Percentiles rank a stretch among this genome's conserved stretches.
These are phyloP conservation scores for Pangasianodon hypophthalmus DNA, from an alignment of 2,113 vertebrate species.

Conservation along the genomic window DNA sequence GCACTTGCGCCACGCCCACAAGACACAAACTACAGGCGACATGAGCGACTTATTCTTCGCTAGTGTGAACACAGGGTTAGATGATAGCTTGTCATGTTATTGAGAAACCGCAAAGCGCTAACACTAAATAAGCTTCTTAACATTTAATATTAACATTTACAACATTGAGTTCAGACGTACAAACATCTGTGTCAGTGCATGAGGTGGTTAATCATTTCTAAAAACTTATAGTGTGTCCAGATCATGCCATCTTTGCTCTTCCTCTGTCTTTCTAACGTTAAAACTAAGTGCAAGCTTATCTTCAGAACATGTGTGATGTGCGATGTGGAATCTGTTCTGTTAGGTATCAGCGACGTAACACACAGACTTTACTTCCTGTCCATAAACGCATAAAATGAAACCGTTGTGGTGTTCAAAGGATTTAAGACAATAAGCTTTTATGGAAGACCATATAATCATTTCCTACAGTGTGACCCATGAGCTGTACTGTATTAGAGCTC, in stretches of 20 bases:
- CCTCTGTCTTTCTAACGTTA: background rate
- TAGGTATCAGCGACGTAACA: background rate
- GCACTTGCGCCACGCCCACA: too few species aligned
- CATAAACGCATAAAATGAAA: background rate
- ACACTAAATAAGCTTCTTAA: background rate
- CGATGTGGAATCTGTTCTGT: background rate
- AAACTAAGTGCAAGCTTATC: background rate
- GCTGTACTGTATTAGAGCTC: background rate
- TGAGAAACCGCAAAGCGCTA: background rate
- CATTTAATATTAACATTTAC: background rate
- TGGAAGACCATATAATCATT: background rate
- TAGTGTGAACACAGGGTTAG: background rate
- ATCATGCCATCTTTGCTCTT: background rate
- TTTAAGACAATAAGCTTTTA: background rate
- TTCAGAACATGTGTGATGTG: background rate
- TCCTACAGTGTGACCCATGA: background rate
- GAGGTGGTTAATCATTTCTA: too few species aligned
- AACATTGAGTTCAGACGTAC: background rate
- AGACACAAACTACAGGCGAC: too few species aligned
- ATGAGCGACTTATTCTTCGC: too few species aligned
- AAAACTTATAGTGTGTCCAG: too few species aligned
- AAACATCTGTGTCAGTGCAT: too few species aligned
- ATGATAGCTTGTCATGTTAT: background rate
- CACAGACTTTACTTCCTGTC: background rate
- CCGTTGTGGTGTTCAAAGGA: background rate